Evolutionary conservation across 1,140 invertebrate species (phyloP).

Genomic region (Aradophagus sp.): DNA sequence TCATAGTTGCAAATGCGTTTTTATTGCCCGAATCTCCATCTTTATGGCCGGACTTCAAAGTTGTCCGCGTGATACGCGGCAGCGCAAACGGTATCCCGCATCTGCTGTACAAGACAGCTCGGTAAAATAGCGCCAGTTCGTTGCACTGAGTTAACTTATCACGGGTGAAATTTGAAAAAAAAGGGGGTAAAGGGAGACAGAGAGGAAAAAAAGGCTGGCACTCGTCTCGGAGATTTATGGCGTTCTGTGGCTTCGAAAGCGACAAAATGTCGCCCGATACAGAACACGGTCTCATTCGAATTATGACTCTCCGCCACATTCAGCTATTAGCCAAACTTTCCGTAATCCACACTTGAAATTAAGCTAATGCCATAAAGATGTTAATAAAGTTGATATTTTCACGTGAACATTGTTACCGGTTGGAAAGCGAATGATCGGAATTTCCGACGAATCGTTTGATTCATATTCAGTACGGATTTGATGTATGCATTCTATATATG

Average conservation of each 20-base stretch:
- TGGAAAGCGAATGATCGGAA: too few relatives aligned
- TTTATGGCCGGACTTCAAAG: slow-evolving; percentile 50
- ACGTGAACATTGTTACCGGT: too few relatives aligned
- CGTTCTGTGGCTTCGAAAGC: slow-evolving; percentile 52
- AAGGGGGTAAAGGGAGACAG: too few relatives aligned
- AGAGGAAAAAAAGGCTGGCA: too few relatives aligned
- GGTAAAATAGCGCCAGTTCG: slow-evolving; percentile 53
- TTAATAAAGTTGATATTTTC: slow-evolving; percentile 25
- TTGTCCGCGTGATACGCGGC: slow-evolving; percentile 40
- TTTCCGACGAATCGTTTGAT: too few relatives aligned
- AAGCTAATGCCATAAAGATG: neutral
- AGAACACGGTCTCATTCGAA: slow-evolving; percentile 29
- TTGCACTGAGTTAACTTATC: slow-evolving; percentile 57
- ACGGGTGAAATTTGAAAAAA: slow-evolving; percentile 46
- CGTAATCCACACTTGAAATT: slow-evolving; percentile 31
- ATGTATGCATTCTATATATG: too few relatives aligned
- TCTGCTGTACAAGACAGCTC: slow-evolving; percentile 55
- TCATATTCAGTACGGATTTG: too few relatives aligned
- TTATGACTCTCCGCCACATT: slow-evolving; percentile 49
- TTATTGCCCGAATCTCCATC: slow-evolving; percentile 54
- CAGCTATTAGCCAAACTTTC: slow-evolving; percentile 47
- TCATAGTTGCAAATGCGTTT: slow-evolving; percentile 43
- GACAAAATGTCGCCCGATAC: slow-evolving; percentile 54
- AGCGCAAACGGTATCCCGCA: slow-evolving; percentile 37
- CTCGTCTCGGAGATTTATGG: slow-evolving; percentile 54